Conservation (phyloP, 2,113 vertebrate genomes). For the Sapayoa aenigma region DNA sequence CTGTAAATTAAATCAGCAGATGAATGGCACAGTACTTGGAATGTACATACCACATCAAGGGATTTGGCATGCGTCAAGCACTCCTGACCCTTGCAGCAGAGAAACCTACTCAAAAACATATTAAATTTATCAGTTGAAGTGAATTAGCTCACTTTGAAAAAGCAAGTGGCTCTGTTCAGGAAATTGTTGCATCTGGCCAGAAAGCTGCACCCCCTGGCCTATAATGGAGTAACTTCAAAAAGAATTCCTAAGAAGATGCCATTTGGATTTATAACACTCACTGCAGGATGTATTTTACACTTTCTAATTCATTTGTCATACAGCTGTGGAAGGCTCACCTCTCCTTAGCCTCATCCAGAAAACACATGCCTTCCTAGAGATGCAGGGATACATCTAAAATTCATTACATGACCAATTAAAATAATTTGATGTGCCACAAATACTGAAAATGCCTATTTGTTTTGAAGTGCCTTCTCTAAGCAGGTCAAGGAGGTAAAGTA, state of each 20-base stretch:
- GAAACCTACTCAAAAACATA: neutral
- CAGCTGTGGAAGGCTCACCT: neutral
- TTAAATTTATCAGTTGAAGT: neutral
- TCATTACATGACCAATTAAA: neutral
- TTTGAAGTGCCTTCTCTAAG: rapidly evolving
- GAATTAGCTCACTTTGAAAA: neutral
- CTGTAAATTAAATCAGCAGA: neutral
- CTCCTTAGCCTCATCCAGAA: neutral
- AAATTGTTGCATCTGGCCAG: neutral
- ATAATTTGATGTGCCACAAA: rapidly evolving
- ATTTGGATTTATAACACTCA: neutral
- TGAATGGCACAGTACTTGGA: neutral
- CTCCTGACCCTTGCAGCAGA: neutral
- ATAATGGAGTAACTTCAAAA: neutral
- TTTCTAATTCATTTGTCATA: neutral
- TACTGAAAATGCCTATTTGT: rapidly evolving
- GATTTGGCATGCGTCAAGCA: neutral
- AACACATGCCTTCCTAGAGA: neutral
- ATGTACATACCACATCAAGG: rapidly evolving
- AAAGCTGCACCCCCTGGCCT: neutral
- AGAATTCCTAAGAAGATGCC: neutral
- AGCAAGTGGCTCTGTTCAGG: neutral
- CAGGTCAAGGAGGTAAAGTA: neutral
- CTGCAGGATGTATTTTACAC: neutral
- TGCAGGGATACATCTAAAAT: neutral